These are phyloP conservation scores for Epiblema foenella DNA, from an alignment of 2,888 invertebrate species.

Conservation along the genomic window DNA sequence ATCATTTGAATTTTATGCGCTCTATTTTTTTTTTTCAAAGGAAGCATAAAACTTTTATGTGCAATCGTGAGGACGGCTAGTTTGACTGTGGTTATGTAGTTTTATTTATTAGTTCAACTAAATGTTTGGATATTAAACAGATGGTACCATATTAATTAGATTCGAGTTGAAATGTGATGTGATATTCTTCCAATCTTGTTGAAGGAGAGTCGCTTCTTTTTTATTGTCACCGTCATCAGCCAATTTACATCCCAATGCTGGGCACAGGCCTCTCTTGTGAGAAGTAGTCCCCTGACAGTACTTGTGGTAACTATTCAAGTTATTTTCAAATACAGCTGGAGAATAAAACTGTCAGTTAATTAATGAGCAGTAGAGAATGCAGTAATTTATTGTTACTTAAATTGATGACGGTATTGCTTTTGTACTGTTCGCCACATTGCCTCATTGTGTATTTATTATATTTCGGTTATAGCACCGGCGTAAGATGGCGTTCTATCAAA, in stretches of 20 bases:
- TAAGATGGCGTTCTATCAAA: too few species aligned
- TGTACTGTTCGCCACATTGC: too few species aligned
- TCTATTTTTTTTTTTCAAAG: constrained; percentile 63
- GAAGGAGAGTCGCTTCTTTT: not conserved
- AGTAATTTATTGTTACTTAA: not conserved
- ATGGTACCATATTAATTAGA: constrained; percentile 58
- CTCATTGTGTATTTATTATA: too few species aligned
- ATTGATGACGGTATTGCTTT: too few species aligned
- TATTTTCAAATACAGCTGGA: not conserved
- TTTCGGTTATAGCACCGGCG: too few species aligned
- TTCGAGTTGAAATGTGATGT: not conserved
- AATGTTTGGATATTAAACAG: constrained; percentile 61
- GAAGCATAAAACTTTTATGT: constrained; percentile 68
- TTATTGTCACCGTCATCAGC: not conserved
- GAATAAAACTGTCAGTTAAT: not conserved
- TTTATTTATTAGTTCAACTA: constrained; percentile 61
- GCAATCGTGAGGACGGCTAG: constrained; percentile 54
- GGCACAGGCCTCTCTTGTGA: too few species aligned
- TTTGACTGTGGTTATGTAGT: constrained; percentile 59
- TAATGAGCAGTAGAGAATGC: not conserved
- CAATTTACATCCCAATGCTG: not conserved
- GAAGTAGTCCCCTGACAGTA: too few species aligned
- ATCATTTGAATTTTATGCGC: constrained; percentile 76
- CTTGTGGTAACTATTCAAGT: not conserved
- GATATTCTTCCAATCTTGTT: not conserved